These are phyloP conservation scores for Pandion haliaetus DNA, from an alignment of 2,113 vertebrate genomes.

Conservation along the genomic window DNA sequence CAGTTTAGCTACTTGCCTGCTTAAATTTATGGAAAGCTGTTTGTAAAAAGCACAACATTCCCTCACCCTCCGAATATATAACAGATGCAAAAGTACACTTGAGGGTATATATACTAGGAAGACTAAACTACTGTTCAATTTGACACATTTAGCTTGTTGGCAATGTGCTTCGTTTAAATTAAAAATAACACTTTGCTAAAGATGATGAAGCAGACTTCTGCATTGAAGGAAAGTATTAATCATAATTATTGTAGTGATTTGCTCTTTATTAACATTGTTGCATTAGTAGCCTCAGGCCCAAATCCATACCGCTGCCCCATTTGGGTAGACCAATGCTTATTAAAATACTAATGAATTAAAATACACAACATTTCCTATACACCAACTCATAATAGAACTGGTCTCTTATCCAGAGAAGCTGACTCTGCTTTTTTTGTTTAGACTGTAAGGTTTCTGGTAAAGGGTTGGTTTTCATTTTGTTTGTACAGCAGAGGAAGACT, in stretches of 20 bases:
- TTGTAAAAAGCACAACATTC: not conserved
- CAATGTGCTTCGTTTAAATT: constrained; percentile 29
- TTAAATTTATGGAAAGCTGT: constrained; percentile 14
- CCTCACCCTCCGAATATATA: not conserved
- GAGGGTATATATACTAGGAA: not conserved
- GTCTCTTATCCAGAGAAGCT: not conserved
- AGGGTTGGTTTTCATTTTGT: not conserved
- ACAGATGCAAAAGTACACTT: constrained; percentile 2
- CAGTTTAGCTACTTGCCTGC: not conserved
- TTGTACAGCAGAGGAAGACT: not conserved
- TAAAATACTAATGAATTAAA: not conserved
- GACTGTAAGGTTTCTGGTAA: not conserved
- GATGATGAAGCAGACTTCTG: not conserved
- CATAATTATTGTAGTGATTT: not conserved
- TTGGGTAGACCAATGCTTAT: not conserved
- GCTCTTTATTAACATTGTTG: not conserved
- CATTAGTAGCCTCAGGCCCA: not conserved
- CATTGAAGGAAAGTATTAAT: not conserved
- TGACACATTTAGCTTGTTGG: constrained; percentile 10
- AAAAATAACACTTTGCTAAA: not conserved
- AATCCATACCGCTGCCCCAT: not conserved
- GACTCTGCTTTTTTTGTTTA: not conserved
- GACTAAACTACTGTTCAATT: constrained; percentile 12
- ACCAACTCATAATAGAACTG: not conserved
- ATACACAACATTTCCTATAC: not conserved